phyloP scores from a whole-genome alignment of 2,888 invertebrate genomes.

The Spatulosminthurus flaviceps region DNA sequence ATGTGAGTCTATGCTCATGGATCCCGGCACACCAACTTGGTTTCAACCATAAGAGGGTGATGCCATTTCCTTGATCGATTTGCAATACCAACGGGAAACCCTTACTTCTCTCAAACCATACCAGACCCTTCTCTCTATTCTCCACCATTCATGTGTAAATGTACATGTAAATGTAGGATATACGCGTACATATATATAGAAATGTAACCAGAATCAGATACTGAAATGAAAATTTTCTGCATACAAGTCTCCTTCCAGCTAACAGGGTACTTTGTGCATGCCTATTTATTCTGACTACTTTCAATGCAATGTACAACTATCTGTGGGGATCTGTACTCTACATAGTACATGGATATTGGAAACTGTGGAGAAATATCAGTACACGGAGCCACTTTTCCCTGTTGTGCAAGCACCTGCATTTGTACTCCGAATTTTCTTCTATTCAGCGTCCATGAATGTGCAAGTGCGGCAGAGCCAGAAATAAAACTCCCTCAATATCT shows the following conservation, averaged over 20 bases:
- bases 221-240: constrained; percentile 27
- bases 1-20: not conserved
- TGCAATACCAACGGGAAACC: constrained; percentile 38
- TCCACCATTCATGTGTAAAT: not conserved
- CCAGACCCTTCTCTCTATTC: not conserved
- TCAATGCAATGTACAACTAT: not conserved
- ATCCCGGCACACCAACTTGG: not conserved
- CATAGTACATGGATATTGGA: not conserved
- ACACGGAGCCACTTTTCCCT: not conserved
- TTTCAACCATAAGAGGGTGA: constrained; percentile 38
- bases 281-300: not conserved
- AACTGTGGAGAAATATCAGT: not conserved
- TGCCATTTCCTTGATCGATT: constrained; percentile 47
- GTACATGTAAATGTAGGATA: too few species aligned
- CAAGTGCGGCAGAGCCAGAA: not conserved
- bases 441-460: not conserved
- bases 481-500: not conserved
- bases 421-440: not conserved
- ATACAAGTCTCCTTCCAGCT: not conserved
- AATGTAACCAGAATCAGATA: constrained; percentile 13
- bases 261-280: not conserved
- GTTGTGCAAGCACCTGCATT: not conserved
- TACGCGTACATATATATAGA: too few species aligned
- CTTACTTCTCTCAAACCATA: constrained; percentile 2
- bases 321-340: too few species aligned